Base-by-base conservation (phyloP, 2,797 vertebrate genomes). In the Sebastes umbrosus region DNA sequence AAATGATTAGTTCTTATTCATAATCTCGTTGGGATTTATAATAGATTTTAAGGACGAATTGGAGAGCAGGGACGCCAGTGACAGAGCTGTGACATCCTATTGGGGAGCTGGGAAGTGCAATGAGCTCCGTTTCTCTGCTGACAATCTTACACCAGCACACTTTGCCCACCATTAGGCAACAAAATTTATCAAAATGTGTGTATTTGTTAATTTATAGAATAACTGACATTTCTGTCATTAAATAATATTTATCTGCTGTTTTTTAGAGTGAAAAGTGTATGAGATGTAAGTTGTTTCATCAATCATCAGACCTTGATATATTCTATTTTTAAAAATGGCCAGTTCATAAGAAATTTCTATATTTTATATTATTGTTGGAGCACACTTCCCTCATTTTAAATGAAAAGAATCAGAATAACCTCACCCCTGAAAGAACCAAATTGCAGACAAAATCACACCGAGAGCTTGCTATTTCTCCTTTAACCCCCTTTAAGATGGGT, bases 81-180 rank as follows among this genome's bases (percentile, higher is more conserved):
- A 84, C 85, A 82, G 86, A 81, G 82, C 75, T 83, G 75, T 89
- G 80, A 79, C 77, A 86, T 88, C 82, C 85, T 81, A 81, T 88
- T 90, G 82, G 83, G 52, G 77, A 81, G 82, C 76, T 80, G 78
- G 59, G 82, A 86, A 74, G 84, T 80, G 83, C 71, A 79, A 78
- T 63, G 74, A 84, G 75, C 86, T 83, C 54, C 20, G 69, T 75
- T 83, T 77, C 84, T 74, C 75, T 69, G 76, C 77, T 79, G 63
- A 71, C 70, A 71, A 67, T 77, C 60, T 54, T 27, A 63, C 73
- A 77, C 62, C 75, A 80, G 73, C 67, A 60, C 57, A 75, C 66
- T 84, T 87, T 78, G 69, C 60, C 84, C 79, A 74, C 78, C 85
- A 80, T 77, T 79, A 83, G 63, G 62, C 69, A 77, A 71, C 34